Conservation (phyloP, 2,888 invertebrate species). For the Periphyllus acericola region DNA sequence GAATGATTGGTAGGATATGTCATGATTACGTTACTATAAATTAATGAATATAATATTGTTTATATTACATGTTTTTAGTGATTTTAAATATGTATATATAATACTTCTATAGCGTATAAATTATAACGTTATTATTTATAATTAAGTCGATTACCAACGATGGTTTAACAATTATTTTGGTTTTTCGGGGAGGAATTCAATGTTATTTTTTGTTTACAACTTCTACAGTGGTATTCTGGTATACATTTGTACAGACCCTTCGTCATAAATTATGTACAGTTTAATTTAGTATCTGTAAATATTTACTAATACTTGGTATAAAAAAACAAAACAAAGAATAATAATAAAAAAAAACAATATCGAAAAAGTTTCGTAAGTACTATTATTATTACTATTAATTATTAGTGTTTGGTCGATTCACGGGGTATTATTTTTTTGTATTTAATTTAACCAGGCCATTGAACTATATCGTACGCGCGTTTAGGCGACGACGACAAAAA, state of each 20-base stretch:
- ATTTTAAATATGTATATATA: not conserved
- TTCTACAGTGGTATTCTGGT: not conserved
- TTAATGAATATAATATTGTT: not conserved
- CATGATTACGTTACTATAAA: not conserved
- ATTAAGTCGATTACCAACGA: no score
- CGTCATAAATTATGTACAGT: not conserved
- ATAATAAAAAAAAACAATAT: not conserved
- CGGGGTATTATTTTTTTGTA: not conserved
- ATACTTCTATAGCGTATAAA: not conserved
- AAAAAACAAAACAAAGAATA: not conserved
- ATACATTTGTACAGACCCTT: not conserved
- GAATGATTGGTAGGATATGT: not conserved
- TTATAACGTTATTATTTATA: no score
- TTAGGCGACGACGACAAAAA: constrained; percentile 9
- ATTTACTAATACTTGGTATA: not conserved
- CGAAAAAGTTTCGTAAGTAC: not conserved
- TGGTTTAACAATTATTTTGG: not conserved
- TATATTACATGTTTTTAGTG: not conserved
- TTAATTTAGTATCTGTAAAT: constrained; percentile 25
- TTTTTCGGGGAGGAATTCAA: not conserved
- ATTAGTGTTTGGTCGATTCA: not conserved
- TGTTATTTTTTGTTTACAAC: not conserved
- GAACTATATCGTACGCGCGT: constrained; percentile 12
- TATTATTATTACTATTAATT: not conserved
- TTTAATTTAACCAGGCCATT: not conserved